These are phyloP conservation scores for Ostrea edulis DNA, from an alignment of 1,140 invertebrate genomes.

Conservation along the genomic window DNA sequence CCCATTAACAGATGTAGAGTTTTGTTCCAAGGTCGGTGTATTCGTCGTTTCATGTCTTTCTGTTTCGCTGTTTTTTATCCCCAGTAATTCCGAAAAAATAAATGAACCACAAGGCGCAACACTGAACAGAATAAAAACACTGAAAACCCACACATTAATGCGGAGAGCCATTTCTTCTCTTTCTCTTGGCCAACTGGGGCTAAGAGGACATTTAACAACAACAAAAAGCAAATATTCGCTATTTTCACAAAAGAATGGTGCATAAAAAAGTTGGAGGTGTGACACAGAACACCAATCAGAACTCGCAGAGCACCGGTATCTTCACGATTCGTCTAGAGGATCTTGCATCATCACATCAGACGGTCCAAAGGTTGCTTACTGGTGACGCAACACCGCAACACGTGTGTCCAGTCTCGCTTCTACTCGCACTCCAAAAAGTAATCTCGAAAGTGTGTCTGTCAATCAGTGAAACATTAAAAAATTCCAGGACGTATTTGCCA, in stretches of 20 bases:
- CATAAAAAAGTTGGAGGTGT: conserved; percentile 1
- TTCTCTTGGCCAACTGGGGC: not conserved
- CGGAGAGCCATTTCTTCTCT: not conserved
- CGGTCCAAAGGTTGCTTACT: not conserved
- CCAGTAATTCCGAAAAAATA: conserved; percentile 4
- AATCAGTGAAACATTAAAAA: not conserved
- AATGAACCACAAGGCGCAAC: not conserved
- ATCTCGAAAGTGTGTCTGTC: not conserved
- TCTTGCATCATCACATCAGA: not conserved
- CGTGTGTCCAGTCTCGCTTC: not conserved
- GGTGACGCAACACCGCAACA: not conserved
- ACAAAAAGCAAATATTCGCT: conserved; percentile 8
- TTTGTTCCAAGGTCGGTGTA: not conserved
- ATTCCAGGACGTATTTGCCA: not conserved
- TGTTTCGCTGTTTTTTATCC: not conserved
- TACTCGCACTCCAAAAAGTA: not conserved
- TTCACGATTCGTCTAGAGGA: not conserved
- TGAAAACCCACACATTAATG: not conserved
- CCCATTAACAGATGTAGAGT: not conserved
- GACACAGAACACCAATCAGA: not conserved
- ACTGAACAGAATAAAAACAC: not conserved
- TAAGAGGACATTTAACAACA: not conserved
- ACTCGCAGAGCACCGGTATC: not conserved
- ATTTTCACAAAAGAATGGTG: conserved; percentile 1
- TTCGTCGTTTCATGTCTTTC: not conserved